These are phyloP conservation scores for Calliopum simillimum DNA, from an alignment of 2,888 invertebrate species.

Conservation along the genomic window DNA sequence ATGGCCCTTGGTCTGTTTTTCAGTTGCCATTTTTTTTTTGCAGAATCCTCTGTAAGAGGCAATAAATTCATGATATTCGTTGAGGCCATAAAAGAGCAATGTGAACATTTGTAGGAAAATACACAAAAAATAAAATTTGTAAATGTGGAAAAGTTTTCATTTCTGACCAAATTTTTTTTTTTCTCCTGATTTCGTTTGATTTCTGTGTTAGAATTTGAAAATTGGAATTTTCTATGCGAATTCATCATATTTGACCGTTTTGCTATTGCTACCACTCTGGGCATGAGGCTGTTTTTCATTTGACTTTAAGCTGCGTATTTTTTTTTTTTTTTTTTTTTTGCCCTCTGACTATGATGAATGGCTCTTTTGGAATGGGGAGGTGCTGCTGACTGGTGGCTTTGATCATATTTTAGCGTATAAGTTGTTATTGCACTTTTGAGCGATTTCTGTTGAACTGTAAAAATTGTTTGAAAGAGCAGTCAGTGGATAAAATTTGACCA, in stretches of 20 bases:
- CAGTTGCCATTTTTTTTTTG: not conserved
- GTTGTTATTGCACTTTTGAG: constrained; percentile 20
- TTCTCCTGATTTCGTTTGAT: not conserved
- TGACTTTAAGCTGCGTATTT: not conserved
- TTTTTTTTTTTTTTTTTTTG: constrained; percentile 7
- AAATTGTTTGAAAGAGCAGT: constrained; percentile 27
- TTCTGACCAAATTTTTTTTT: not conserved
- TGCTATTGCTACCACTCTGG: not conserved
- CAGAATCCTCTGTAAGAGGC: constrained; percentile 22
- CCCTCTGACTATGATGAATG: not conserved
- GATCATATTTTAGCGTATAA: constrained; percentile 26
- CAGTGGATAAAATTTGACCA: constrained; percentile 10
- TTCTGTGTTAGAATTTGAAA: constrained; percentile 16
- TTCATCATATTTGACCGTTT: constrained; percentile 12
- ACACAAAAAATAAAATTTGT: not conserved
- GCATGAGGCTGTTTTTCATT: not conserved
- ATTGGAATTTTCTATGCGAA: constrained; percentile 21
- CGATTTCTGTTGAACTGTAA: constrained; percentile 28
- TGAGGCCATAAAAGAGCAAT: not conserved
- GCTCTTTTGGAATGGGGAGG: not conserved
- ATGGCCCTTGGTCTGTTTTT: not conserved
- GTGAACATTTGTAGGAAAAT: no score
- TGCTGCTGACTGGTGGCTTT: not conserved
- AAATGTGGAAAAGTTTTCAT: not conserved
- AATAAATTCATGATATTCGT: constrained; percentile 24